These are phyloP conservation scores for Leucoraja erinaceus DNA, from an alignment of 2,113 vertebrate genomes.

Conservation along the genomic window DNA sequence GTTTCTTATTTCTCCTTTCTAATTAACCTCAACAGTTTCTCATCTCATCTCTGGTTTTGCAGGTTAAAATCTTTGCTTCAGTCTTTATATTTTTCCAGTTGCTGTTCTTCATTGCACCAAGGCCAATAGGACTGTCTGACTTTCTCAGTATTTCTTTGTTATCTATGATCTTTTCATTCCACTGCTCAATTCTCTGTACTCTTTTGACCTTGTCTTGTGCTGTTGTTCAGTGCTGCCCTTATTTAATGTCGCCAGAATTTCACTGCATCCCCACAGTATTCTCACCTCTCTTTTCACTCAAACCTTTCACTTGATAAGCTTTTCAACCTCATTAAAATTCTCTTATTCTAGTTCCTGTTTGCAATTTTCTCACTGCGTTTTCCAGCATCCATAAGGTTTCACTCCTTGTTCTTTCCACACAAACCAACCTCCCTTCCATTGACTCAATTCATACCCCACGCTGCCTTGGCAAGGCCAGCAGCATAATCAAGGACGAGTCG, in stretches of 20 bases:
- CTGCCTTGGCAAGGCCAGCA: too few relatives aligned
- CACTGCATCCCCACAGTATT: not conserved
- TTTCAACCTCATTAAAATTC: not conserved
- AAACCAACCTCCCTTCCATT: too few relatives aligned
- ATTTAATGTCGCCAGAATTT: not conserved
- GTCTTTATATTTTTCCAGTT: not conserved
- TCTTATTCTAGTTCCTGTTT: not conserved
- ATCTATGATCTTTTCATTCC: not conserved
- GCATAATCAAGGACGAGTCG: too few relatives aligned
- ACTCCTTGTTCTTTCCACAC: too few relatives aligned
- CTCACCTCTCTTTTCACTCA: not conserved
- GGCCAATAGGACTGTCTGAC: not conserved
- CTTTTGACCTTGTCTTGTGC: not conserved
- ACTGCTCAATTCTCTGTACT: not conserved
- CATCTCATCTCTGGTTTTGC: not conserved
- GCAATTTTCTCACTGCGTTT: not conserved
- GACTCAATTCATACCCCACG: too few relatives aligned
- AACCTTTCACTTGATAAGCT: not conserved
- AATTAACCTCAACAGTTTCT: not conserved
- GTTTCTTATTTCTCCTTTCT: not conserved
- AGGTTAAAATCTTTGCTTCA: not conserved
- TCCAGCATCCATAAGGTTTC: not conserved
- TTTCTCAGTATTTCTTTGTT: not conserved
- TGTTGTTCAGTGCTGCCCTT: not conserved
- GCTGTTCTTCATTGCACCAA: not conserved